Conservation (phyloP, 2,888 invertebrate genomes). For the Drosophila infuscata region DNA sequence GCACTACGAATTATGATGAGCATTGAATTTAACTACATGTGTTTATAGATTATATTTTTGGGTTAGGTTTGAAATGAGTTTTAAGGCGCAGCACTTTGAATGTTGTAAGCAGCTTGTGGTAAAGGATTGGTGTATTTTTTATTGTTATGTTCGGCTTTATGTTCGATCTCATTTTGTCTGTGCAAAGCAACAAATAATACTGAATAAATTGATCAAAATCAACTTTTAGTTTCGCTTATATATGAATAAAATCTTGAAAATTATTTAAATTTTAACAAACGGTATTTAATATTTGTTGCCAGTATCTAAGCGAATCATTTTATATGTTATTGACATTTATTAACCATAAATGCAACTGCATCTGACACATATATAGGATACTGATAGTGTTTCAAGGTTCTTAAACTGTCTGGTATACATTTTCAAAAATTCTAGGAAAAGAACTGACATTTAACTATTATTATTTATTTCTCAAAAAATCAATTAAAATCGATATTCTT, state of each 20-base stretch:
- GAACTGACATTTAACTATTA: background rate
- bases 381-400: background rate
- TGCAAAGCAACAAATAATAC: constrained; percentile 76
- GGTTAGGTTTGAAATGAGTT: constrained; percentile 11
- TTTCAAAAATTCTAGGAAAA: background rate
- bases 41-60: background rate
- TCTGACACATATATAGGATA: background rate
- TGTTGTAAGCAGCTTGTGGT: constrained; percentile 36
- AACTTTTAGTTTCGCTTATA: constrained; percentile 54
- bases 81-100: constrained; percentile 34
- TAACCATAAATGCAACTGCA: too few relatives aligned
- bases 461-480: background rate
- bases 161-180: constrained; percentile 27
- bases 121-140: constrained; percentile 12
- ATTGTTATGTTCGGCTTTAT: constrained; percentile 20
- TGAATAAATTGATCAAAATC: constrained; percentile 72
- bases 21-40: background rate
- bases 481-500: background rate
- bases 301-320: constrained; percentile 1
- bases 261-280: background rate
- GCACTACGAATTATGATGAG: constrained; percentile 30
- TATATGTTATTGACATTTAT: background rate
- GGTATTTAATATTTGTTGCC: background rate
- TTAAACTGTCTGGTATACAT: background rate
- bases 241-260: constrained; percentile 6